These are phyloP conservation scores for Ethmia dodecea DNA, from an alignment of 2,888 invertebrate species.

Conservation along the genomic window DNA sequence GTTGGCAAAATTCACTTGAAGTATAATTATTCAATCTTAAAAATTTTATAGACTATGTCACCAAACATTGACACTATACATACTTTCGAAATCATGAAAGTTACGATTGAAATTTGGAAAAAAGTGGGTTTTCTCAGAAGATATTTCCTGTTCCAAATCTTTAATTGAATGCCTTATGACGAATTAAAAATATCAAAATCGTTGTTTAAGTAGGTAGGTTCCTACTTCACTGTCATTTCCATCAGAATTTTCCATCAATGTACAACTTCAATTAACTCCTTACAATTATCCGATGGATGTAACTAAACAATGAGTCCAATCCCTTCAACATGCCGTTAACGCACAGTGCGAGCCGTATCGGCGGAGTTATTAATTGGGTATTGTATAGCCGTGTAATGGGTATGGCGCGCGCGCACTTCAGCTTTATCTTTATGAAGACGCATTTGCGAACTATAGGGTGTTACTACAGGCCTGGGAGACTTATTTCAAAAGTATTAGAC, in stretches of 20 bases:
- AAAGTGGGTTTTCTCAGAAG: background rate
- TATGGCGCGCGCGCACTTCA: slow-evolving; percentile 25
- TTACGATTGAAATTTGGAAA: no score
- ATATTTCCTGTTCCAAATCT: background rate
- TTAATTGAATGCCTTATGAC: no score
- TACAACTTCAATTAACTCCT: slow-evolving; percentile 25
- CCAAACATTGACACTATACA: no score
- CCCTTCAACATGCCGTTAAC: slow-evolving; percentile 18
- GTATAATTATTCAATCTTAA: no score
- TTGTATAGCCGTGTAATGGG: slow-evolving; percentile 36
- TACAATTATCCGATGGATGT: slow-evolving; percentile 22
- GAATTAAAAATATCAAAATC: no score
- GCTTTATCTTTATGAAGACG: slow-evolving; percentile 38
- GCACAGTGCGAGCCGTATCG: slow-evolving; percentile 21
- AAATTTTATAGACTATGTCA: no score
- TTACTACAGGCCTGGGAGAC: slow-evolving; percentile 10
- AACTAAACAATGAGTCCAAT: slow-evolving; percentile 23
- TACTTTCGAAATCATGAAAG: no score
- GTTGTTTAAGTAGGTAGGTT: no score
- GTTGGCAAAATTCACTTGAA: no score
- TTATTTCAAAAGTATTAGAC: no score
- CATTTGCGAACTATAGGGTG: slow-evolving; percentile 21
- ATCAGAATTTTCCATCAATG: slow-evolving; percentile 7
- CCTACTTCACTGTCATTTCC: no score
- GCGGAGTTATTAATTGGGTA: slow-evolving; percentile 40